A percentile compares a stretch with the other conserved stretches of the same genome.
Conservation (phyloP, 2,113 vertebrate species). For the Sorex fumeus region DNA sequence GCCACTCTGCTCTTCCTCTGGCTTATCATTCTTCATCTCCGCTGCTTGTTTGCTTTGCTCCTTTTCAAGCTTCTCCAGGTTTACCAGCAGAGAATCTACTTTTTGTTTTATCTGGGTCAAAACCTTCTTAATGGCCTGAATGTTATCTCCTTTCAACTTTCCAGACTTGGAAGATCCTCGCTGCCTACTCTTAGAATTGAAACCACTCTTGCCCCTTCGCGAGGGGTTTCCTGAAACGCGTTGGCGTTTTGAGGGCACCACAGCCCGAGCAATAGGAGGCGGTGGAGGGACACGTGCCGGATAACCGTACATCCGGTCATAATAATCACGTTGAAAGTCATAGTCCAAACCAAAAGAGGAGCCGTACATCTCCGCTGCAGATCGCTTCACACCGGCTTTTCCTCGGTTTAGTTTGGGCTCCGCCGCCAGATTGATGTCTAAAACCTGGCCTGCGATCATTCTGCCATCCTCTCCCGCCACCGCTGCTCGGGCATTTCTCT, state of each 20-base stretch:
- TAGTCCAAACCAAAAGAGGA: not conserved
- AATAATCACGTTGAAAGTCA: not conserved
- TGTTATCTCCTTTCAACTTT: constrained; percentile 67
- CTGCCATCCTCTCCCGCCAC: not conserved
- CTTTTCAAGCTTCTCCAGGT: not conserved
- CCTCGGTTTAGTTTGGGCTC: not conserved
- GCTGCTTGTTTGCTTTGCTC: not conserved
- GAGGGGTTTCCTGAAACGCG: constrained; percentile 93
- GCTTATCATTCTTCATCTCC: not conserved
- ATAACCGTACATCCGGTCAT: constrained; percentile 92
- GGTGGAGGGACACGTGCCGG: constrained; percentile 88
- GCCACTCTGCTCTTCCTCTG: not conserved
- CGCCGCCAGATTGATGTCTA: not conserved
- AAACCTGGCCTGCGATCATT: not conserved
- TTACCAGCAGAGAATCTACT: not conserved
- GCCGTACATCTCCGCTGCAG: not conserved
- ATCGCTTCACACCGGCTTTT: not conserved
- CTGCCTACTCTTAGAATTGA: constrained; percentile 94
- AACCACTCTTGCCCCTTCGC: constrained; percentile 92
- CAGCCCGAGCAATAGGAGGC: constrained; percentile 91
- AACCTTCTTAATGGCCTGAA: not conserved
- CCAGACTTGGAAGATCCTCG: constrained; percentile 90
- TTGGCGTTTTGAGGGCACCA: constrained; percentile 94
- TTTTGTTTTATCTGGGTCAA: not conserved
- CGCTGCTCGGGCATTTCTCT: not conserved